phyloP scores from a whole-genome alignment of 1,140 invertebrate genomes.

The Philopotamus ludificatus region DNA sequence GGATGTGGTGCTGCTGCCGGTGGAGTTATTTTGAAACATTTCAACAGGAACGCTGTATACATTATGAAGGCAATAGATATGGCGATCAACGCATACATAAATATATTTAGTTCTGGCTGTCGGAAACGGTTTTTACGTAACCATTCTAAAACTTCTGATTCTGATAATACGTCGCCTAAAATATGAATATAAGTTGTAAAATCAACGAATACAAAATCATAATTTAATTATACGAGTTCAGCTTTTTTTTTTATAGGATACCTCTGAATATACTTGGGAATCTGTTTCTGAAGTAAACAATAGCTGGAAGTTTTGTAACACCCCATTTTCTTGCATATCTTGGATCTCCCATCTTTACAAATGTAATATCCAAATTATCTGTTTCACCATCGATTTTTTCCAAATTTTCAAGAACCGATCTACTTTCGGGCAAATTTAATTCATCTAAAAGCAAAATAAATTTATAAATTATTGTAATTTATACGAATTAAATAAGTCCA shows the following conservation, averaged over 20 bases:
- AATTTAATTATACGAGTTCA: neutral
- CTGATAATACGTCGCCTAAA: slow-evolving; percentile 77
- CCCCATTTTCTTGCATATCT: slow-evolving; percentile 93
- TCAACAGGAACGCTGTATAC: slow-evolving; percentile 87
- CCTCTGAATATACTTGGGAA: slow-evolving; percentile 95
- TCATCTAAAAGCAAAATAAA: slow-evolving; percentile 62
- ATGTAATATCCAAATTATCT: slow-evolving; percentile 91
- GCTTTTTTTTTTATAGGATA: slow-evolving; percentile 45
- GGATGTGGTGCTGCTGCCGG: slow-evolving; percentile 59
- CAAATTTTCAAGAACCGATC: slow-evolving; percentile 75
- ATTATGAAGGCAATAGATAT: slow-evolving; percentile 82
- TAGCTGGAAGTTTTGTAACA: slow-evolving; percentile 86
- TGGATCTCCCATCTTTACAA: slow-evolving; percentile 91
- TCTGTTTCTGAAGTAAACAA: slow-evolving; percentile 90
- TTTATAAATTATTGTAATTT: neutral
- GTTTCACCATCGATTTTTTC: slow-evolving; percentile 93
- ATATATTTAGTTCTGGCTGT: slow-evolving; percentile 89
- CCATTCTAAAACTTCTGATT: slow-evolving; percentile 91
- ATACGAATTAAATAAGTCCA: slow-evolving; percentile 1
- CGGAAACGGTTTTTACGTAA: slow-evolving; percentile 89
- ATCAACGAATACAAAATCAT: neutral
- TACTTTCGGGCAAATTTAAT: slow-evolving; percentile 75
- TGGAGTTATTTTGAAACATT: slow-evolving; percentile 76
- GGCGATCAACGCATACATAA: slow-evolving; percentile 90
- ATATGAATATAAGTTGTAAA: slow-evolving; percentile 32